A percentile compares a stretch with the other conserved stretches of the same genome.
These are phyloP conservation scores for Drosophila funebris DNA, from an alignment of 1,140 invertebrate species.

Conservation along the genomic window DNA sequence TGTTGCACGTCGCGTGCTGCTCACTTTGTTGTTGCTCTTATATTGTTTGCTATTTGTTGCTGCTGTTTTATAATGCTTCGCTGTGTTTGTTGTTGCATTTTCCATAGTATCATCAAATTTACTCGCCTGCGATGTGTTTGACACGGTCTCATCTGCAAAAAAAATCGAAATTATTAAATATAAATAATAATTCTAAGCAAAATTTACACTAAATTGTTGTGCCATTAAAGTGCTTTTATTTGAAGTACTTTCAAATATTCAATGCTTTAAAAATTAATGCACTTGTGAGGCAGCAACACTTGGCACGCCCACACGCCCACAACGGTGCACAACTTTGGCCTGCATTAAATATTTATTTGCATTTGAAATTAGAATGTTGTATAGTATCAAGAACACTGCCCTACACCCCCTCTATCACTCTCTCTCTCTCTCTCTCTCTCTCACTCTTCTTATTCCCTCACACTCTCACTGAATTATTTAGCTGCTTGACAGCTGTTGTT, in stretches of 20 bases:
- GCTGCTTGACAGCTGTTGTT: conserved; percentile 3
- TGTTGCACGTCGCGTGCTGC: conserved; percentile 66
- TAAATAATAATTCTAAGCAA: neutral
- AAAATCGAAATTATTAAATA: conserved; percentile 6
- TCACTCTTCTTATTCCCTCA: too few relatives aligned
- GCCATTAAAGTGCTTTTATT: neutral
- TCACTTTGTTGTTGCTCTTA: conserved; percentile 66
- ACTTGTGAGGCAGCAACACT: neutral
- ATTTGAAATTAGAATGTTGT: neutral
- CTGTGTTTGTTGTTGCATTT: conserved; percentile 69
- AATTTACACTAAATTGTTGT: neutral
- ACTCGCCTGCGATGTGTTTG: conserved; percentile 55
- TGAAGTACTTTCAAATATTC: neutral
- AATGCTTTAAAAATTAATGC: conserved; percentile 1
- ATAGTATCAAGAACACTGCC: neutral
- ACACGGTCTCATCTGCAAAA: conserved; percentile 69
- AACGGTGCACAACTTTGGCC: neutral
- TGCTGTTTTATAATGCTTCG: conserved; percentile 69
- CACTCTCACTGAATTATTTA: neutral
- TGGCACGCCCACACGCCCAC: too few relatives aligned
- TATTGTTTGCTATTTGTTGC: conserved; percentile 48
- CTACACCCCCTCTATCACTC: neutral
- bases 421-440: neutral
- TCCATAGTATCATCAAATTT: conserved; percentile 79
- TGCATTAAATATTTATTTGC: conserved; percentile 6